Base-by-base conservation (phyloP, 2,888 invertebrate genomes). In the Lepas anatifera region DNA sequence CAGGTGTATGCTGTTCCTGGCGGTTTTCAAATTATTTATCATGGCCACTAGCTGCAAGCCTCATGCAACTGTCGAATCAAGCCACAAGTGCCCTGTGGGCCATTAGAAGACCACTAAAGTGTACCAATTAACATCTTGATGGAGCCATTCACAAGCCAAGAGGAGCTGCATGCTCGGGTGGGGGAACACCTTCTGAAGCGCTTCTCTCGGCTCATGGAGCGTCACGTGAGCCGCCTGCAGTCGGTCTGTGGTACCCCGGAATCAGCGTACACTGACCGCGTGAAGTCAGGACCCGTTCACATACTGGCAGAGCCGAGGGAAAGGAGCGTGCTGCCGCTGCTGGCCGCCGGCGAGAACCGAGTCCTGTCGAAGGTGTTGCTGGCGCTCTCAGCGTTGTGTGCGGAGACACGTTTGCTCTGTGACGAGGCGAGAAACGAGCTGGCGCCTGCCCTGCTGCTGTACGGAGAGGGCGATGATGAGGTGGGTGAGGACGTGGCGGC, bases 281-380 rank as follows among this genome's bases (percentile, higher is more conserved):
- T n/a, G 63, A 16, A 11, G 22, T 10, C 46, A 43, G 35, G 22
- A 18, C 10, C 67, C 32, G 46, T 41, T 4, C 35, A 35, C 18
- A n/a, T 70, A 22, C 22, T 13, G 48, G 69, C 8, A 68, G 73
- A 71, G 67, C 73, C 68, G 48, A 70, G 29, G 72, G 72, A 3
- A 69, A 68, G 63, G 72, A 73, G 52, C 71, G 69, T 27, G 41
- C 69, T n/a, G 69, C 71, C 63, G 32, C 71, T 43, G 46, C 71
- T 73, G 63, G 70, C 72, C 46, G 52, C 66, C 29, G 58, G 69
- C 43, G 71, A 72, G 37, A 72, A 73, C 67, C 70, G 70, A 25
- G 16, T 72, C 25, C 70, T 73, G 37, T 71, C 71, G 50, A 73
- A 73, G 64, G 71, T 71, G 43, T 72, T 73, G 37, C 66, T 71